Conservation (phyloP, 2,888 invertebrate genomes). For the Sesia bembeciformis region DNA sequence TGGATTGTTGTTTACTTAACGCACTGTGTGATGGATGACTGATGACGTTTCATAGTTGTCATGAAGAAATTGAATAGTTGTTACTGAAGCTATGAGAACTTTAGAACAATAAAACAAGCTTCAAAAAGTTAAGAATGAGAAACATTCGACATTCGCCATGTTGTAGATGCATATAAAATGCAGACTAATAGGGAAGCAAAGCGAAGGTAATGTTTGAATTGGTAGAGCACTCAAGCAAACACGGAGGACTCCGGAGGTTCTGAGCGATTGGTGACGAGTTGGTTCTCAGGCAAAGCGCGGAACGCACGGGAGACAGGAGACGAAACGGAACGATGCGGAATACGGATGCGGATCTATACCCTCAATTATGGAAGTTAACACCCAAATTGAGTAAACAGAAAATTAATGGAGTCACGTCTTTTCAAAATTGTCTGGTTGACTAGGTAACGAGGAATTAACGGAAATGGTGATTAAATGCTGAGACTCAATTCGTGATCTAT, state of each 20-base stretch:
- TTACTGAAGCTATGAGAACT: neutral
- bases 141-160: no score
- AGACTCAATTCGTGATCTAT: slow-evolving; percentile 32
- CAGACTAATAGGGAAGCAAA: neutral
- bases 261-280: slow-evolving; percentile 14
- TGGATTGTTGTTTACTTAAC: slow-evolving; percentile 3
- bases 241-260: slow-evolving; percentile 8
- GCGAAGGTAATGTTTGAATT: neutral
- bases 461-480: no score
- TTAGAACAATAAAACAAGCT: no score
- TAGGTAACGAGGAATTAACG: no score
- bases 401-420: no score
- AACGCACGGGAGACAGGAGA: slow-evolving; percentile 31
- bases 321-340: slow-evolving; percentile 18
- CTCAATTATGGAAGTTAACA: no score
- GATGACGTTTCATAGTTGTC: neutral
- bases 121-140: no score
- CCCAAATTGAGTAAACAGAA: no score
- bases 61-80: neutral
- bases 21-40: neutral
- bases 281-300: slow-evolving; percentile 43
- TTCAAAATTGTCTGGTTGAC: no score
- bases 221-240: slow-evolving; percentile 14
- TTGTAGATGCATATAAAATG: neutral
- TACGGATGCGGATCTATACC: slow-evolving; percentile 6